Percentiles rank a stretch among this genome's conserved stretches.
Conservation (phyloP, 2,113 vertebrate species). For the Oryzias melastigma region DNA sequence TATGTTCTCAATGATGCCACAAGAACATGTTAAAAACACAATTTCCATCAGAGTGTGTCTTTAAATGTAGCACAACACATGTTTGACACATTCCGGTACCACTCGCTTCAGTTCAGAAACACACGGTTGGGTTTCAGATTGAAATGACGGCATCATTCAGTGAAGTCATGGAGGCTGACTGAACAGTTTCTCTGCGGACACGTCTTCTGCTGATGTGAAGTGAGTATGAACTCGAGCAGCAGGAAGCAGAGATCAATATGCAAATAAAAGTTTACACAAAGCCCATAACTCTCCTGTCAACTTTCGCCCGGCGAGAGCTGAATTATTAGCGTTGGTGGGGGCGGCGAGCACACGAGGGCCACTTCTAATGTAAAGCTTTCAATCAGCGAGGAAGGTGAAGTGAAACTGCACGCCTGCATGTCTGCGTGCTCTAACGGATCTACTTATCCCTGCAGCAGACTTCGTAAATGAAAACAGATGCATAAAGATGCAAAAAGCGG, state of each 20-base stretch:
- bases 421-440: constrained; percentile 6
- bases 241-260: constrained; percentile 20
- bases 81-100: too few species aligned
- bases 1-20: too few species aligned
- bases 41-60: too few species aligned
- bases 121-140: too few species aligned
- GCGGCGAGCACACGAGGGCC: constrained; percentile 10
- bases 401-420: constrained; percentile 9
- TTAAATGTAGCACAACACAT: too few species aligned
- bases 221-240: constrained; percentile 2
- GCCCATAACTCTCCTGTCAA: constrained; percentile 26
- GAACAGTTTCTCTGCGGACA: constrained; percentile 20
- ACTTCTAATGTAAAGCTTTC: constrained; percentile 24
- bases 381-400: constrained; percentile 8
- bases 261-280: constrained; percentile 14
- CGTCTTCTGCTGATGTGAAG: constrained; percentile 6
- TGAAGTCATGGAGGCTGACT: constrained; percentile 29
- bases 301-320: constrained; percentile 5
- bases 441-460: constrained; percentile 14
- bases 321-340: constrained; percentile 18
- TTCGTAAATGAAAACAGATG: constrained; percentile 23
- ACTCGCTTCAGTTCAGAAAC: too few species aligned
- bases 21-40: too few species aligned
- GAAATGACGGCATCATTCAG: too few species aligned
- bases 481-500: constrained; percentile 23